Evolutionary conservation across 2,113 vertebrate genomes (phyloP).

Genomic region (Haplochromis vanheusdeni): DNA sequence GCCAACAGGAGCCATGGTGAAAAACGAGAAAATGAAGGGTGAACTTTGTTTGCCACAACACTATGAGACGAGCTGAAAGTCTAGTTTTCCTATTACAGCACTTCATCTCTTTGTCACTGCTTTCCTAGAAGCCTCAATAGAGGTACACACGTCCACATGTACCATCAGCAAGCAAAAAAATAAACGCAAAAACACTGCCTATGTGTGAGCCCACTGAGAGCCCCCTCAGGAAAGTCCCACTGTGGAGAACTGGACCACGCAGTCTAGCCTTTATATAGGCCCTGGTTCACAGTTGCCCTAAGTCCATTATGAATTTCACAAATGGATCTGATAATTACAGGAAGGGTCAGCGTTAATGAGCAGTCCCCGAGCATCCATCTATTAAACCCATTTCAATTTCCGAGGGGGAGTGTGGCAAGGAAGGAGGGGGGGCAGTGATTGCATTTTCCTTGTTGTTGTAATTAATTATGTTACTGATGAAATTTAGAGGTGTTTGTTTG

Average conservation of each 20-base stretch:
- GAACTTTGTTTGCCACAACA: background rate
- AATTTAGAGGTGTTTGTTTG: constrained; percentile 54
- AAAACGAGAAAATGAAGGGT: background rate
- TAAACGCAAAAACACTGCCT: constrained; percentile 27
- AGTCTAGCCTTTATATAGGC: constrained; percentile 59
- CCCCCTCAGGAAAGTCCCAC: constrained; percentile 40
- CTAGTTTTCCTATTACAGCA: background rate
- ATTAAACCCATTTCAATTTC: constrained; percentile 74
- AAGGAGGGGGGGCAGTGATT: constrained; percentile 37
- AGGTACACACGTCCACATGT: background rate
- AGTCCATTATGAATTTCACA: constrained; percentile 75
- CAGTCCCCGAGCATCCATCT: constrained; percentile 62
- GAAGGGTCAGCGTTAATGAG: constrained; percentile 71
- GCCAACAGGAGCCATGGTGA: background rate
- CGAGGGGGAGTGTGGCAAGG: background rate
- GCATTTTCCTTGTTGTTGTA: constrained; percentile 60
- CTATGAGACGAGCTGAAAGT: background rate
- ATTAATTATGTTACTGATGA: constrained; percentile 72
- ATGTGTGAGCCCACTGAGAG: constrained; percentile 39
- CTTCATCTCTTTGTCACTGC: background rate
- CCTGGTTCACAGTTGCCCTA: constrained; percentile 60
- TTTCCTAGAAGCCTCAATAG: background rate
- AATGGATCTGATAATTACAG: constrained; percentile 76
- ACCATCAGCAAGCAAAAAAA: constrained; percentile 10
- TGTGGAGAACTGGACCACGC: constrained; percentile 46